These are phyloP conservation scores for Zaprionus tsacasi DNA, from an alignment of 1,140 invertebrate species.

Conservation along the genomic window DNA sequence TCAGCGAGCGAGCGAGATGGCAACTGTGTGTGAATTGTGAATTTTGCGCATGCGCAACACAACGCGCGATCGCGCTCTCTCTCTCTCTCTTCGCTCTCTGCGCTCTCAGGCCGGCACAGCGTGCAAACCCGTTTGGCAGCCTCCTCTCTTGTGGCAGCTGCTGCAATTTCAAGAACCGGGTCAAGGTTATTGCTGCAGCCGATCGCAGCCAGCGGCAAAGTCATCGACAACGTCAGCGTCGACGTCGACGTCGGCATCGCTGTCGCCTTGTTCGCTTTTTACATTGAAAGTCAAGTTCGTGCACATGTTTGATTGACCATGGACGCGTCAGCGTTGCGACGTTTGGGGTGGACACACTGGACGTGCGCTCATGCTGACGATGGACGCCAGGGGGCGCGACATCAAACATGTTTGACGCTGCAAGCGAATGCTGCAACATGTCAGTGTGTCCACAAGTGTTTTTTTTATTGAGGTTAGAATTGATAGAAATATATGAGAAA, in stretches of 20 bases:
- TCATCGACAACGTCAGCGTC: not conserved
- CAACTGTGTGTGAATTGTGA: slow-evolving; percentile 37
- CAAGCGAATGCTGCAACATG: slow-evolving; percentile 9
- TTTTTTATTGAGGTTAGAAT: not conserved
- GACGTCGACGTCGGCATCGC: slow-evolving; percentile 41
- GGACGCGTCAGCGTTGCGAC: slow-evolving; percentile 6
- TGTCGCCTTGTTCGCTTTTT: slow-evolving; percentile 78
- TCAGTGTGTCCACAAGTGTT: slow-evolving; percentile 10
- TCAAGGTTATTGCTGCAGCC: slow-evolving; percentile 68
- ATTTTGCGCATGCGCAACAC: slow-evolving; percentile 69
- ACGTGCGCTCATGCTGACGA: not conserved
- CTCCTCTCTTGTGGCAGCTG: slow-evolving; percentile 58
- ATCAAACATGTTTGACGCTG: slow-evolving; percentile 34
- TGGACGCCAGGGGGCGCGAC: not conserved
- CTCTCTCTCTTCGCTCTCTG: not conserved
- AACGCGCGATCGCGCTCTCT: not conserved
- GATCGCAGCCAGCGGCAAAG: slow-evolving; percentile 25
- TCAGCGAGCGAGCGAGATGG: slow-evolving; percentile 38
- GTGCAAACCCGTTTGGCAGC: slow-evolving; percentile 68
- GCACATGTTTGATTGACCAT: slow-evolving; percentile 63
- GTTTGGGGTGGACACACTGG: slow-evolving; percentile 16
- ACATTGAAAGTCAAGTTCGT: slow-evolving; percentile 82
- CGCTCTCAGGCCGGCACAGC: slow-evolving; percentile 43
- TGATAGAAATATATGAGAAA: too few relatives aligned
- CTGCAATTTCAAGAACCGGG: slow-evolving; percentile 82